phyloP scores from a whole-genome alignment of 2,797 vertebrate genomes.

The Myotis daubentonii region DNA sequence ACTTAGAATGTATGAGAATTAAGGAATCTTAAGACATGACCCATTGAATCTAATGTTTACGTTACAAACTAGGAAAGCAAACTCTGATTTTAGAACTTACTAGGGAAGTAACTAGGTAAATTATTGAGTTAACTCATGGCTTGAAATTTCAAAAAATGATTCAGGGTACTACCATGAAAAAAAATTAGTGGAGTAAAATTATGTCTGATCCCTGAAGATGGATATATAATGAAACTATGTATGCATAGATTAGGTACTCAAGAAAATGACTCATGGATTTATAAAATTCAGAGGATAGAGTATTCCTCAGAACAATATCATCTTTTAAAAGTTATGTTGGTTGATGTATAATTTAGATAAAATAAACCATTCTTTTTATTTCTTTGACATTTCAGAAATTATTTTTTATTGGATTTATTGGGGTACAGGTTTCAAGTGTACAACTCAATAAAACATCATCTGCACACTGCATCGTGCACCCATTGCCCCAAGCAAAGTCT shows the following conservation, averaged over 20 bases:
- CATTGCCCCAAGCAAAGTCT: background rate
- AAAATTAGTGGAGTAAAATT: constrained; percentile 66
- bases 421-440: background rate
- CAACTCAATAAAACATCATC: background rate
- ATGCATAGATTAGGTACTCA: background rate
- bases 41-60: constrained; percentile 45
- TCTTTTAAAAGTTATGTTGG: constrained; percentile 43
- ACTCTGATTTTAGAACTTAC: constrained; percentile 49
- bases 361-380: background rate
- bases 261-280: constrained; percentile 3
- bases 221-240: constrained; percentile 42
- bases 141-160: constrained; percentile 56
- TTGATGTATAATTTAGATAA: constrained; percentile 19
- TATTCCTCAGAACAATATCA: constrained; percentile 21
- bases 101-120: constrained; percentile 34
- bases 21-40: constrained; percentile 32
- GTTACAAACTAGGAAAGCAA: background rate
- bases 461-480: fast-evolving
- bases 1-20: background rate
- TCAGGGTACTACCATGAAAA: constrained; percentile 40
- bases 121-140: constrained; percentile 38
- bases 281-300: constrained; percentile 36
- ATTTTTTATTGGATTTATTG: background rate
- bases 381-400: background rate
- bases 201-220: constrained; percentile 42